These are phyloP conservation scores for Caenorhabditis doughertyi DNA, from an alignment of 2,888 invertebrate genomes.

Conservation along the genomic window DNA sequence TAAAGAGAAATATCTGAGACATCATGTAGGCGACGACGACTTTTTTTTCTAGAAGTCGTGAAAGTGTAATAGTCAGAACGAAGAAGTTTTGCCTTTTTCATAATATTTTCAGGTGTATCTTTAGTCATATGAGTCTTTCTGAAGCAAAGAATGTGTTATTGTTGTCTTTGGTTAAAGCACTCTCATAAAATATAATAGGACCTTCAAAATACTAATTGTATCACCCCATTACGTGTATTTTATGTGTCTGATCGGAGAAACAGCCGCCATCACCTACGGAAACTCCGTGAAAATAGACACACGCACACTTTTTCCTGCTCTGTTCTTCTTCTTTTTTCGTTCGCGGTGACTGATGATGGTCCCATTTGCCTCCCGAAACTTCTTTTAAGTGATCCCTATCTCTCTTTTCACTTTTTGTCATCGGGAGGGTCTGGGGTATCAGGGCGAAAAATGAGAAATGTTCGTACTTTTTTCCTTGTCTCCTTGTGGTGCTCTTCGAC, in stretches of 20 bases:
- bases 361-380: conserved; percentile 31
- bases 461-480: conserved; percentile 41
- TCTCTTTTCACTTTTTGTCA: conserved; percentile 19
- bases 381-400: conserved; percentile 21
- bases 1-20: not conserved
- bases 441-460: conserved; percentile 50
- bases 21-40: not conserved
- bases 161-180: not conserved
- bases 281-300: conserved; percentile 14
- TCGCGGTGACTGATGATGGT: conserved; percentile 38
- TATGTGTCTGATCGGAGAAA: conserved; percentile 40
- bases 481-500: conserved; percentile 1
- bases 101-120: not conserved
- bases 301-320: conserved; percentile 12
- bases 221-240: conserved; percentile 32
- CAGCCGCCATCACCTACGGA: conserved; percentile 6
- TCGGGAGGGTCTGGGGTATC: conserved; percentile 20
- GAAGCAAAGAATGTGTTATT: not conserved
- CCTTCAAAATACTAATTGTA: not conserved
- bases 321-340: conserved; percentile 5
- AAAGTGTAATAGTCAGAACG: conserved; percentile 17
- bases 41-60: not conserved
- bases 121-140: not conserved
- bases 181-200: not conserved
- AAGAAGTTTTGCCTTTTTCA: not conserved